Evolutionary conservation across 1,140 invertebrate species (phyloP).

Genomic region (Ceratina japonica): DNA sequence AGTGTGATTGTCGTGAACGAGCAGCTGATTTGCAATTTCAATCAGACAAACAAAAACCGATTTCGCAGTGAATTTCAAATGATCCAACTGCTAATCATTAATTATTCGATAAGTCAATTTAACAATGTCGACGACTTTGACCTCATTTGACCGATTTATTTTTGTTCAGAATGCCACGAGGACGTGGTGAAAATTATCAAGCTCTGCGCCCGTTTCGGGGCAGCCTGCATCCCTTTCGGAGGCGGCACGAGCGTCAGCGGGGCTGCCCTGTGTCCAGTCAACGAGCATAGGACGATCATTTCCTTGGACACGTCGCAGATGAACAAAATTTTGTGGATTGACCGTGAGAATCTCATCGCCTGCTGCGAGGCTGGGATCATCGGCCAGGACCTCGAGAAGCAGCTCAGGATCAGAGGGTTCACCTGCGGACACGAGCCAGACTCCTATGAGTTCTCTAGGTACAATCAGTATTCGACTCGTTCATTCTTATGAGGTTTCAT

Average conservation of each 20-base stretch:
- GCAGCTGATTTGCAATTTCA: no score
- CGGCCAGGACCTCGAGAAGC: constrained; percentile 94
- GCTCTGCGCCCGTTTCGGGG: constrained; percentile 86
- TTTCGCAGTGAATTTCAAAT: no score
- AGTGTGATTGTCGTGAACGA: no score
- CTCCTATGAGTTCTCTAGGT: constrained; percentile 96
- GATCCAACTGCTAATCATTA: background rate
- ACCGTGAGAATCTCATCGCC: constrained; percentile 91
- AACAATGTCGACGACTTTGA: background rate
- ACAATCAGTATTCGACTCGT: constrained; percentile 24
- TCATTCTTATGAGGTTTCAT: no score
- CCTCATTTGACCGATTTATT: constrained; percentile 9
- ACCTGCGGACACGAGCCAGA: constrained; percentile 97
- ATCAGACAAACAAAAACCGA: no score
- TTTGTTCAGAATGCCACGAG: constrained; percentile 83
- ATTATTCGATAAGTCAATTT: background rate
- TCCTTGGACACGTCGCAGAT: constrained; percentile 97
- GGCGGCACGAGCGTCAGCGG: constrained; percentile 98
- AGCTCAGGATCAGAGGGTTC: constrained; percentile 85
- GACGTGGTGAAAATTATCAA: constrained; percentile 91
- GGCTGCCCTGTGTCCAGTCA: constrained; percentile 90
- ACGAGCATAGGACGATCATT: constrained; percentile 92
- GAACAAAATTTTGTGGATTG: constrained; percentile 97
- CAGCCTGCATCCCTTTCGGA: constrained; percentile 97
- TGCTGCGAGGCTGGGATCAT: constrained; percentile 95